A percentile compares a stretch with the other conserved stretches of the same genome.
These are phyloP conservation scores for Oegoconia quadripuncta DNA, from an alignment of 2,888 invertebrate species.

Conservation along the genomic window DNA sequence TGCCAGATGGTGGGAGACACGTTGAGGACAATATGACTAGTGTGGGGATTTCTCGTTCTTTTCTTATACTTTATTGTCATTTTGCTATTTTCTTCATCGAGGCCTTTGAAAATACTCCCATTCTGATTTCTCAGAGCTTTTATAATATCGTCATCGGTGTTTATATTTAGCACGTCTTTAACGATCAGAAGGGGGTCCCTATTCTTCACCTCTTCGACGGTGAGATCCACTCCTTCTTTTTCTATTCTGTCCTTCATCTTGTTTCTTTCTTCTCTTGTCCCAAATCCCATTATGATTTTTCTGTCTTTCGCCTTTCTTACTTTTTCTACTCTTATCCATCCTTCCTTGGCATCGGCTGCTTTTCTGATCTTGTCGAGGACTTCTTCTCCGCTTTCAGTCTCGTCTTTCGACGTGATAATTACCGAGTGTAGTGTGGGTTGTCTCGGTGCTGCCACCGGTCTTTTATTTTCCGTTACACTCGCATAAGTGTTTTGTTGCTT, in stretches of 20 bases:
- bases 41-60: background rate
- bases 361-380: constrained; percentile 9
- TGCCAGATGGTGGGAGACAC: constrained; percentile 14
- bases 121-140: background rate
- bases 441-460: too few species aligned
- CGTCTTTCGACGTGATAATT: constrained; percentile 7
- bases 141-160: background rate
- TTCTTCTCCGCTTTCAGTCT: constrained; percentile 13
- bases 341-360: constrained; percentile 13
- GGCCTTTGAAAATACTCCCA: background rate
- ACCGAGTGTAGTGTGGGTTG: constrained; percentile 8
- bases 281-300: constrained; percentile 12
- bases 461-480: too few species aligned
- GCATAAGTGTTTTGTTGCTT: too few species aligned
- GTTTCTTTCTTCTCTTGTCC: constrained; percentile 4
- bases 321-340: constrained; percentile 11
- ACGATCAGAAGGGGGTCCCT: constrained; percentile 13
- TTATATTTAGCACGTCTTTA: constrained; percentile 1
- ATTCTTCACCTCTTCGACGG: constrained; percentile 6
- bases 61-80: background rate
- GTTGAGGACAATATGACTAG: background rate
- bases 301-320: constrained; percentile 15
- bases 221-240: background rate
- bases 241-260: background rate
- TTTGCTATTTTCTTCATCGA: background rate